Evolutionary conservation across 2,113 vertebrate genomes (phyloP), one percentile per base, ranked within the genome.

Genomic region (Brienomyrus longianalis): DNA sequence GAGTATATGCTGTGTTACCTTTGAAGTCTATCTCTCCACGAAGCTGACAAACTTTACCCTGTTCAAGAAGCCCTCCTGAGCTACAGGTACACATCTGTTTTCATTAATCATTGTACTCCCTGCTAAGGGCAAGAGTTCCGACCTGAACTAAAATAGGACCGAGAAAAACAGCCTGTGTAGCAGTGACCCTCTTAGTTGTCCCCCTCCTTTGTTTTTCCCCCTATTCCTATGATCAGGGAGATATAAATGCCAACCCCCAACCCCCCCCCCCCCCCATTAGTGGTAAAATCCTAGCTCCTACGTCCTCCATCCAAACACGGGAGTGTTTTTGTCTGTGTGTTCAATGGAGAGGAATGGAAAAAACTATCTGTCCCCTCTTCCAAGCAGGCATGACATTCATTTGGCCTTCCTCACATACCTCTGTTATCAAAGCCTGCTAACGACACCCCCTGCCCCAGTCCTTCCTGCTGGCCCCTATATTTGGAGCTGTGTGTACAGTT

Each of bases 371-470:
- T 70, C 13, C 62, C 66, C 47, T 11, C 70, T 86, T 66, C 80
- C 35, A 15, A 45, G 48, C 83, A 23, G 47, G 45, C 45, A 83
- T 89, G 66, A 91, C 50, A 88, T 35, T 45, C 89, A 80, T 83
- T 54, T 52, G 47, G 54, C 87, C 91, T 91, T 86, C 88, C 88
- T 45, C 59, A 77, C 91, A 87, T 93, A 89, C 90, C 90, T 92
- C 48, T 86, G 83, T 92, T 93, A 93, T 94, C 93, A 90, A 91
- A 89, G 85, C 83, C 90, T 90, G 89, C 90, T 92, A 90, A 50
- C 50, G 59, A 88, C 83, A n/a, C 23, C 87, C 85, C 62, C 62
- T 80, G 83, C 85, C 77, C 43, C 8, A 21, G 56, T 17, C 88
- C 86, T 70, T 59, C 56, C 45, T n/a, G 35, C 88, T 59, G 47